phyloP scores from a whole-genome alignment of 2,113 vertebrate species.

The Centropus bengalensis region DNA sequence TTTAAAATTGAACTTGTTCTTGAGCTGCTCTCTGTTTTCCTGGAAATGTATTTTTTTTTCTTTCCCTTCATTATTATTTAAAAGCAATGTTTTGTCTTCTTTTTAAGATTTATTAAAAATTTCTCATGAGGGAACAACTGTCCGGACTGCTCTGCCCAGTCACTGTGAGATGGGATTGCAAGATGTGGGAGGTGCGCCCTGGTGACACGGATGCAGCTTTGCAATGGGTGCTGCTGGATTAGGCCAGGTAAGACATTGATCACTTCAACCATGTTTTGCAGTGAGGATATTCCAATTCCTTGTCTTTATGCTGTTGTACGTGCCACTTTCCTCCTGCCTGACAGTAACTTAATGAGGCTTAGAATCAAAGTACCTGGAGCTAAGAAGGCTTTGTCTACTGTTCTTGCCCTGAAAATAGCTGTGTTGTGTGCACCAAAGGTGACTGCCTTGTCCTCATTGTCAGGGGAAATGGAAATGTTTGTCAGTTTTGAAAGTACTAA shows the following conservation, averaged over 20 bases:
- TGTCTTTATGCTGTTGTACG: background rate
- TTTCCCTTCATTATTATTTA: background rate
- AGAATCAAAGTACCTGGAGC: background rate
- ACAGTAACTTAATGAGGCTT: background rate
- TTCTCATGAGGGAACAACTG: background rate
- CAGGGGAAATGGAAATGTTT: background rate
- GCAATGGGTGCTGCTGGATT: background rate
- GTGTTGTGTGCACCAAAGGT: background rate
- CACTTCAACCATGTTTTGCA: background rate
- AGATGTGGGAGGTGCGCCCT: background rate
- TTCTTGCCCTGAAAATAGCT: background rate
- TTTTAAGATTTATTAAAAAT: background rate
- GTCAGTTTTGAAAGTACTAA: background rate
- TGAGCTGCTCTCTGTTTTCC: background rate
- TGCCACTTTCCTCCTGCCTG: background rate
- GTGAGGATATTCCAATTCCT: background rate
- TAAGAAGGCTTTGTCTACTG: background rate
- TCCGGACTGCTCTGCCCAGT: background rate
- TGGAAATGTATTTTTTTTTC: background rate
- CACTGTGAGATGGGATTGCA: background rate
- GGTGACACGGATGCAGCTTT: background rate
- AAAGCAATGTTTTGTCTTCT: background rate
- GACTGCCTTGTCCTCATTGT: background rate
- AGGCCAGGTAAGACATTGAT: background rate
- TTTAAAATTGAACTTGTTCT: background rate